These are phyloP conservation scores for Glareola pratincola DNA, from an alignment of 2,113 vertebrate species.

Conservation along the genomic window DNA sequence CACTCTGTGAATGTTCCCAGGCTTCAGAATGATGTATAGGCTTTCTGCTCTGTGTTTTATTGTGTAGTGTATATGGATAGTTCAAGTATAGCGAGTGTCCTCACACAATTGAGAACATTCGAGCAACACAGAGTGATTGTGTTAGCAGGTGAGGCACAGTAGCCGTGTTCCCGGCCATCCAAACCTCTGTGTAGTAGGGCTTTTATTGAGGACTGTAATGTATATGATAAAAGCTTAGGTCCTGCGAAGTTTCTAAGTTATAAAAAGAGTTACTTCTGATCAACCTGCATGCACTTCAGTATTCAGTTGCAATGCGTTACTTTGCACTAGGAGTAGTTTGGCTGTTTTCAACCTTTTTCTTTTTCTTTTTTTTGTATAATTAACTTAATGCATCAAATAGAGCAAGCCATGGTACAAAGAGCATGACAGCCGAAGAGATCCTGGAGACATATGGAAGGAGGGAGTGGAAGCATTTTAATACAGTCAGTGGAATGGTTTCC, in stretches of 20 bases:
- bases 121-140: constrained; percentile 35
- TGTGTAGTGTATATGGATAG: constrained; percentile 39
- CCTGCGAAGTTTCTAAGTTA: not conserved
- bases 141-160: constrained; percentile 50
- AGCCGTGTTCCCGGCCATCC: not conserved
- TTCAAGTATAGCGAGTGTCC: constrained; percentile 27
- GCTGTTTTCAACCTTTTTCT: not conserved
- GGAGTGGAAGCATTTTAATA: constrained; percentile 90
- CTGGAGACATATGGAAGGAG: constrained; percentile 81
- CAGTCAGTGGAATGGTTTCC: constrained; percentile 82
- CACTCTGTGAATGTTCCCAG: not conserved
- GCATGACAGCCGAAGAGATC: constrained; percentile 81
- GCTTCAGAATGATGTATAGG: constrained; percentile 41
- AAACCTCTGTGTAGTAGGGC: not conserved
- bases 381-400: constrained; percentile 56
- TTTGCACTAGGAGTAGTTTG: not conserved
- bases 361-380: not conserved
- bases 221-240: not conserved
- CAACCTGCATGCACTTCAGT: not conserved
- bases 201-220: not conserved
- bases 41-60: constrained; percentile 50
- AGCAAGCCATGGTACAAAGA: constrained; percentile 87
- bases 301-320: not conserved
- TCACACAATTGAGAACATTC: constrained; percentile 62
- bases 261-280: not conserved